Evolutionary conservation across 2,113 vertebrate species (phyloP).

Genomic region (Anolis sagrei): DNA sequence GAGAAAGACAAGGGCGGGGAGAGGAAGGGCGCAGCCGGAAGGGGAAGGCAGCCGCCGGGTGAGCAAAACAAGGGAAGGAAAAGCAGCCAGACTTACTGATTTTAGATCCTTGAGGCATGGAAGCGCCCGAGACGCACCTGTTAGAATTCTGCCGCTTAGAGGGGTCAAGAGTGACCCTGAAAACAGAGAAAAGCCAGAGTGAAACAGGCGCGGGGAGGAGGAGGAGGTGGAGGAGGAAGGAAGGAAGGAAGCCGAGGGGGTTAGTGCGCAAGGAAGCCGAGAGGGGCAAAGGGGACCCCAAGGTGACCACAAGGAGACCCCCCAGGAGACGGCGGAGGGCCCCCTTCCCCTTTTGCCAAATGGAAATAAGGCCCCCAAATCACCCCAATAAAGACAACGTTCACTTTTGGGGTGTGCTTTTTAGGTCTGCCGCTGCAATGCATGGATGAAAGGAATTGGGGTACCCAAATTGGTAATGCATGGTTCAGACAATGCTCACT

Average conservation of each 20-base stretch:
- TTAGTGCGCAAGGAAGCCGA: background rate
- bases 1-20: background rate
- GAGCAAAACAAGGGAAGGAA: conserved; percentile 36
- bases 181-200: conserved; percentile 34
- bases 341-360: too few relatives aligned
- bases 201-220: conserved; percentile 10
- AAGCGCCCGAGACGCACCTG: conserved; percentile 93
- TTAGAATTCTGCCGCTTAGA: conserved; percentile 98
- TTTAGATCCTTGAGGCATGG: conserved; percentile 96
- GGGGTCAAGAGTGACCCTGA: conserved; percentile 96
- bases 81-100: conserved; percentile 88
- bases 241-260: conserved; percentile 18
- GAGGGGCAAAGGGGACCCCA: background rate
- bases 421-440: too few relatives aligned
- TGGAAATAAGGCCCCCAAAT: too few relatives aligned
- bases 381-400: too few relatives aligned
- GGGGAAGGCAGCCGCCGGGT: background rate
- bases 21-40: background rate
- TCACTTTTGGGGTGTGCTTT: too few relatives aligned
- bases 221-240: background rate
- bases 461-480: too few relatives aligned
- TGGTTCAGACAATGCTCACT: too few relatives aligned
- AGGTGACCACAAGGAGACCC: too few relatives aligned
- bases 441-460: too few relatives aligned
- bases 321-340: too few relatives aligned